Evolutionary conservation across 2,888 invertebrate genomes (phyloP).

Genomic region (Anticlea derivata): DNA sequence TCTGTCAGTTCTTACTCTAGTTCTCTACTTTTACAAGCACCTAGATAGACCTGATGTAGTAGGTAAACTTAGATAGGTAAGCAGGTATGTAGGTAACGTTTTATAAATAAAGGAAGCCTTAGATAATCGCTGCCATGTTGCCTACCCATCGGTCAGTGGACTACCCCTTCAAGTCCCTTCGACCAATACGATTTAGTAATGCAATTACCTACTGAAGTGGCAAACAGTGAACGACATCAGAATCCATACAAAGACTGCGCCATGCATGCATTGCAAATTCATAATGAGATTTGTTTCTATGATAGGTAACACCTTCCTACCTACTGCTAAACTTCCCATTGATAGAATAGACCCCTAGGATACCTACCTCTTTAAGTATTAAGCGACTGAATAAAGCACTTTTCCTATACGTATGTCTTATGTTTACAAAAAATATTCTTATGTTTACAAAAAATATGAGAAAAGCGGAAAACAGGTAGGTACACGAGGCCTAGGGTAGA

Average conservation of each 20-base stretch:
- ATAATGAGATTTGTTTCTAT: conserved; percentile 65
- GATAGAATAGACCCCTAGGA: too few relatives aligned
- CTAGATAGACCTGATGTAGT: too few relatives aligned
- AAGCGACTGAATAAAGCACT: too few relatives aligned
- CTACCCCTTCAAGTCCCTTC: conserved; percentile 63
- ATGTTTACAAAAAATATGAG: too few relatives aligned
- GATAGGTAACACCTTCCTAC: neutral
- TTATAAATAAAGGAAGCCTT: conserved; percentile 19
- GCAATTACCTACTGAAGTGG: conserved; percentile 55
- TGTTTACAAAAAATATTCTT: too few relatives aligned
- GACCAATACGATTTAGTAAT: conserved; percentile 76
- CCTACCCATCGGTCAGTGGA: conserved; percentile 14
- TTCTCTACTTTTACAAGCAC: too few relatives aligned
- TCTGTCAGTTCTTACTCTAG: too few relatives aligned
- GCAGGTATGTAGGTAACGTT: neutral
- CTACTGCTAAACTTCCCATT: neutral
- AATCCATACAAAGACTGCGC: conserved; percentile 72
- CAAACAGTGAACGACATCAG: conserved; percentile 53
- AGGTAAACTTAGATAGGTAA: neutral
- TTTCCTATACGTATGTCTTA: too few relatives aligned
- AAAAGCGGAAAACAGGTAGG: too few relatives aligned
- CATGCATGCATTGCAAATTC: conserved; percentile 62
- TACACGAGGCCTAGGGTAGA: too few relatives aligned
- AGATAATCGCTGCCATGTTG: conserved; percentile 16
- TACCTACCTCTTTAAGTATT: too few relatives aligned